These are phyloP conservation scores for Euwallacea similis DNA, from an alignment of 1,140 invertebrate species.

Conservation along the genomic window DNA sequence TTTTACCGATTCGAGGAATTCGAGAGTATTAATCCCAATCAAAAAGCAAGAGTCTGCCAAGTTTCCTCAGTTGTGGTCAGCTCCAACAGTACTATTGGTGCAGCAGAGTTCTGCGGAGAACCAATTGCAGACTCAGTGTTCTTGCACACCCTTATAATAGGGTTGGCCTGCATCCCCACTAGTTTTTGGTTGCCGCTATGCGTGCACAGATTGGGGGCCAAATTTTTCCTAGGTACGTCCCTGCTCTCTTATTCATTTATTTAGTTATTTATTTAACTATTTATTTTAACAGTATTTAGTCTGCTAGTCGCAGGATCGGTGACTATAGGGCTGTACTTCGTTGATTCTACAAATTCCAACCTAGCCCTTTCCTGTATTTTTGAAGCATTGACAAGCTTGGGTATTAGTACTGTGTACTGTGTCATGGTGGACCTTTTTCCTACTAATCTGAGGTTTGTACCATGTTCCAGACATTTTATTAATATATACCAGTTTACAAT, in stretches of 20 bases:
- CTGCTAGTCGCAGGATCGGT: constrained; percentile 70
- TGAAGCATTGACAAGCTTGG: constrained; percentile 73
- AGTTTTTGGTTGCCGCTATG: constrained; percentile 72
- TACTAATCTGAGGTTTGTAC: constrained; percentile 69
- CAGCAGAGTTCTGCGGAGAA: constrained; percentile 59
- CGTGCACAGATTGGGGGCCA: constrained; percentile 71
- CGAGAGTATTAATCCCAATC: constrained; percentile 63
- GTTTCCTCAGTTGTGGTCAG: constrained; percentile 62
- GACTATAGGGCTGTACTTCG: constrained; percentile 76
- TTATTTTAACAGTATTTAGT: constrained; percentile 65
- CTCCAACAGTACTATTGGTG: constrained; percentile 35
- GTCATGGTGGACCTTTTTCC: constrained; percentile 77
- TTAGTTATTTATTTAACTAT: neutral
- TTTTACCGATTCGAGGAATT: constrained; percentile 75
- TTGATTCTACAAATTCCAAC: constrained; percentile 69
- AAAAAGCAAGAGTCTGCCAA: constrained; percentile 70
- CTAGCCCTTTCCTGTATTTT: constrained; percentile 73
- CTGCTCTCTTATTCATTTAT: neutral
- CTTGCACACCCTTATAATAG: constrained; percentile 71
- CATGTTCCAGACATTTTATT: neutral
- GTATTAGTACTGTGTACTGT: constrained; percentile 74
- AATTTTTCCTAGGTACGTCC: constrained; percentile 70
- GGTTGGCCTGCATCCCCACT: constrained; percentile 72
- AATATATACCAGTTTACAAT: no score
- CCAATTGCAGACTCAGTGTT: constrained; percentile 68